Conservation (phyloP, 2,888 invertebrate genomes). For the Nemapogon koenigi region DNA sequence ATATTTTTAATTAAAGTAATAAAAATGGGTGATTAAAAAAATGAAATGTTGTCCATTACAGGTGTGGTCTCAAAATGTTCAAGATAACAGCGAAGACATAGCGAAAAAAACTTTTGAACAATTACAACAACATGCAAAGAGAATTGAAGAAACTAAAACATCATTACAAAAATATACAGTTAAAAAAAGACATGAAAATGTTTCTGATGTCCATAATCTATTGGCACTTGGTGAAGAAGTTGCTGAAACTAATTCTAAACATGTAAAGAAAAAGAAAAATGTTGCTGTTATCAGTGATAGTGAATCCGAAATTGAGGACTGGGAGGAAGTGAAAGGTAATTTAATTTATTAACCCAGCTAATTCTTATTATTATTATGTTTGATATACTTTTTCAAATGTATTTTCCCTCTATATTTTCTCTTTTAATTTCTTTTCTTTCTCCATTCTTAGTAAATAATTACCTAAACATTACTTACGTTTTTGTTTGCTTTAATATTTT, state of each 20-base stretch:
- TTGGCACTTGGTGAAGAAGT: conserved; percentile 70
- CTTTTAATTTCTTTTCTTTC: too few species aligned
- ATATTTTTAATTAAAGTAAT: too few species aligned
- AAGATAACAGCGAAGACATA: conserved; percentile 45
- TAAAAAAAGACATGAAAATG: conserved; percentile 22
- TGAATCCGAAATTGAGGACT: conserved; percentile 73
- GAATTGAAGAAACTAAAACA: conserved; percentile 67
- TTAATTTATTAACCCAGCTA: background rate
- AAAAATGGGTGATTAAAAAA: too few species aligned
- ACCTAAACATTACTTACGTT: too few species aligned
- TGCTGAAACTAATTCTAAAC: conserved; percentile 20
- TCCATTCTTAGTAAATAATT: too few species aligned
- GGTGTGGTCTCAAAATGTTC: conserved; percentile 40
- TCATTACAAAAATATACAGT: conserved; percentile 55
- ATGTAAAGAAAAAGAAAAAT: conserved; percentile 31
- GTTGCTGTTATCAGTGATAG: conserved; percentile 37
- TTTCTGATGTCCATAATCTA: conserved; percentile 67
- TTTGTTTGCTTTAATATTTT: conserved; percentile 7
- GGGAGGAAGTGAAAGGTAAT: conserved; percentile 76
- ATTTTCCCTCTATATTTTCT: too few species aligned
- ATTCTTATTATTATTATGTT: background rate
- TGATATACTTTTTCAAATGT: too few species aligned
- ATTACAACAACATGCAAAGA: conserved; percentile 64
- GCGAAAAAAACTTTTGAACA: conserved; percentile 59
- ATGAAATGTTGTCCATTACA: too few species aligned